These are phyloP conservation scores for Pseudococcus longispinus DNA, from an alignment of 2,888 invertebrate genomes.

Conservation along the genomic window DNA sequence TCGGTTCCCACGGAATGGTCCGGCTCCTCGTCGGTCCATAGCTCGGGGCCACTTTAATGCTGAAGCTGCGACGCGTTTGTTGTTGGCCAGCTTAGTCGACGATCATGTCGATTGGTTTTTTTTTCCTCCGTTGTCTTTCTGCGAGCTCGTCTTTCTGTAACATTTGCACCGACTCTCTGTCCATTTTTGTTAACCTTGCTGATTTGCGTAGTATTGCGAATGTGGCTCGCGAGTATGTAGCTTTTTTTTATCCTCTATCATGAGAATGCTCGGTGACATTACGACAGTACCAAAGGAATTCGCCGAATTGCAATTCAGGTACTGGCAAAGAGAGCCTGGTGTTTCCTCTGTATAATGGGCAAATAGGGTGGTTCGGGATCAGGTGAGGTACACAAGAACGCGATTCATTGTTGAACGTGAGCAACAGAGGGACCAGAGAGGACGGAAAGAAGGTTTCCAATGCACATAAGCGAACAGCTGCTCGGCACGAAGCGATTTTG, in stretches of 20 bases:
- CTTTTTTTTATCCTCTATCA: background rate
- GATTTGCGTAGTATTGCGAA: background rate
- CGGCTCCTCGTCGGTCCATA: slow-evolving; percentile 50
- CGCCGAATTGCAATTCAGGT: background rate
- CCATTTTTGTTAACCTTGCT: background rate
- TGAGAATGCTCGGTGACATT: too few relatives aligned
- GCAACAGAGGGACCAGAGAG: background rate
- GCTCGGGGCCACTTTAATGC: slow-evolving; percentile 32
- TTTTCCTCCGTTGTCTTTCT: slow-evolving; percentile 22
- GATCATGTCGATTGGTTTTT: background rate
- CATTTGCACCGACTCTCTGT: background rate
- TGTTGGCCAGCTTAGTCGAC: background rate
- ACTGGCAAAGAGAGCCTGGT: background rate
- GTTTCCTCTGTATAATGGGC: background rate
- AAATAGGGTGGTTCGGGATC: background rate
- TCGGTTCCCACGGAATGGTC: slow-evolving; percentile 55
- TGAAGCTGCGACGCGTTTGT: background rate
- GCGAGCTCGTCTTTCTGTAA: background rate
- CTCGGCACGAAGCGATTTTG: background rate
- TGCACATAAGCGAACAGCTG: background rate
- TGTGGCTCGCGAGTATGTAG: background rate
- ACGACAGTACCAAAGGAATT: background rate
- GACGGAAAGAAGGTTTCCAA: background rate
- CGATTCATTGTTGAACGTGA: background rate
- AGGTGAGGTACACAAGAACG: background rate